Evolutionary conservation across 1,140 invertebrate genomes (phyloP).

Genomic region (Caenorhabditis inopinata): DNA sequence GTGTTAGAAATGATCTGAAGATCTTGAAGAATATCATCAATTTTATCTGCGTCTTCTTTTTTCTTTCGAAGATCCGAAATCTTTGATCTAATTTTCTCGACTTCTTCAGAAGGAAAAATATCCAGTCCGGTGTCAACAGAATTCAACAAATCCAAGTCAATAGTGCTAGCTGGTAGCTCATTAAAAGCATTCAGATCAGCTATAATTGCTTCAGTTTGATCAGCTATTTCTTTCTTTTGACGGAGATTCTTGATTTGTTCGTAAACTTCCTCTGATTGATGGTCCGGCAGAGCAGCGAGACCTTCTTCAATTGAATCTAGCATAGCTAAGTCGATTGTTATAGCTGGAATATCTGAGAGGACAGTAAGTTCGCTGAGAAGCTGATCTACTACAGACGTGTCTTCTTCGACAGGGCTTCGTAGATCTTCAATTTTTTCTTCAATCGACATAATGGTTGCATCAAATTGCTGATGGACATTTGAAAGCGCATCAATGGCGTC

Average conservation of each 20-base stretch:
- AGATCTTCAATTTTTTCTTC: slow-evolving; percentile 16
- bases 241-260: slow-evolving; percentile 3
- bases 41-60: neutral
- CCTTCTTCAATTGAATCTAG: neutral
- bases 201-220: neutral
- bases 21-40: neutral
- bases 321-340: neutral
- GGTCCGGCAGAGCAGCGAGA: neutral
- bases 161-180: neutral
- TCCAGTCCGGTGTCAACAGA: neutral
- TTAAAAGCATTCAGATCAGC: neutral
- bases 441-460: slow-evolving; percentile 7
- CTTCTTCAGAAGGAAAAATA: neutral
- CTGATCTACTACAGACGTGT: neutral
- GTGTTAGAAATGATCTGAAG: neutral
- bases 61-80: neutral
- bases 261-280: neutral
- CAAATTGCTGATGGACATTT: slow-evolving; percentile 13
- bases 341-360: neutral
- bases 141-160: neutral
- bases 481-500: slow-evolving; percentile 4
- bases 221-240: neutral
- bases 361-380: neutral
- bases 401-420: neutral
- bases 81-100: neutral